A percentile compares a stretch with the other conserved stretches of the same genome.
Conservation (phyloP, 2,113 vertebrate species). For the Brachionichthys hirsutus region DNA sequence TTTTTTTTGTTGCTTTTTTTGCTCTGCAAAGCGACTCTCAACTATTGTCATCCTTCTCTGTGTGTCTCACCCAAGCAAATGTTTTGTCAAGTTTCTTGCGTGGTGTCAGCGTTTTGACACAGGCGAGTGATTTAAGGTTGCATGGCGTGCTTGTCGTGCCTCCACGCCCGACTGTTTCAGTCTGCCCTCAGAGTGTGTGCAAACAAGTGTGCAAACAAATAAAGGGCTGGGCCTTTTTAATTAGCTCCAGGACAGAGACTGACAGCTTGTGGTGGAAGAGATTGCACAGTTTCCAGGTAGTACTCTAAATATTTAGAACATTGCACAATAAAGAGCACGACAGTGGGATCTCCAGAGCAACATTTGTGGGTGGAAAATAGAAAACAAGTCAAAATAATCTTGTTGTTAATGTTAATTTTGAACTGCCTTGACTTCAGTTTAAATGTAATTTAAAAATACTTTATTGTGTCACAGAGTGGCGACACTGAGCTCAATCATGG, state of each 20-base stretch:
- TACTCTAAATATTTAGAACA: conserved; percentile 78
- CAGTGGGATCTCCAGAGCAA: conserved; percentile 50
- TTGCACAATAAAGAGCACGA: conserved; percentile 63
- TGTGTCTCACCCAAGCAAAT: conserved; percentile 37
- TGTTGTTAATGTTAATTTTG: conserved; percentile 15
- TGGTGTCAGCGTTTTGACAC: conserved; percentile 70
- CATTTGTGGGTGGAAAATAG: conserved; percentile 43
- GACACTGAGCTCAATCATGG: conserved; percentile 11
- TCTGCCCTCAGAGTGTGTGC: conserved; percentile 61
- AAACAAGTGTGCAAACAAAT: conserved; percentile 78
- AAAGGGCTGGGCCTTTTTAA: conserved; percentile 71
- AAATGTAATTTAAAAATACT: conserved; percentile 47
- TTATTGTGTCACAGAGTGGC: conserved; percentile 33
- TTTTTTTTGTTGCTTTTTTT: neutral
- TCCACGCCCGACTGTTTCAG: conserved; percentile 60
- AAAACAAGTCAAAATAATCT: conserved; percentile 38
- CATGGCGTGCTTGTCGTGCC: conserved; percentile 56
- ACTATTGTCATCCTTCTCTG: conserved; percentile 10
- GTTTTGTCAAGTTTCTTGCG: conserved; percentile 56
- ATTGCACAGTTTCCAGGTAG: conserved; percentile 76
- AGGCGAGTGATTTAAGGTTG: conserved; percentile 75
- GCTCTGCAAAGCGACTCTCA: conserved; percentile 4
- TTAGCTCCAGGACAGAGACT: conserved; percentile 71
- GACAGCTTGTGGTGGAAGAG: conserved; percentile 65
- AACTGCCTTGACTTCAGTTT: conserved; percentile 39